Percentiles rank a stretch among this genome's conserved stretches.
These are phyloP conservation scores for Hypolimnas misippus DNA, from an alignment of 2,888 invertebrate genomes.

Conservation along the genomic window DNA sequence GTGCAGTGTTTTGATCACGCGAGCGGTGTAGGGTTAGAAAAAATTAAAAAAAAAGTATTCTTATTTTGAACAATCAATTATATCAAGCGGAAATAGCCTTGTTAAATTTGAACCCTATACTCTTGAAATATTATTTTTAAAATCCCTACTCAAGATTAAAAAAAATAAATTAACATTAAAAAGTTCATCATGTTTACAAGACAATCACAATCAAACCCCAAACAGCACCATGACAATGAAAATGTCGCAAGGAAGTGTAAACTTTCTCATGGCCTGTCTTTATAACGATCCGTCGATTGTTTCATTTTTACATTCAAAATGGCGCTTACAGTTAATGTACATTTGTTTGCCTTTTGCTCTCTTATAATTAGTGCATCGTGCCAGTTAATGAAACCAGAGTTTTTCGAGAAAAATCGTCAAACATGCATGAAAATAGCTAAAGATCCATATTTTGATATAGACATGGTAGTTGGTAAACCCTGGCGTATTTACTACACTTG, in stretches of 20 bases:
- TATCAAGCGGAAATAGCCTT: background rate
- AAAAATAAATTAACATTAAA: background rate
- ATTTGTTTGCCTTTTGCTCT: background rate
- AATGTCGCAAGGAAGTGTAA: slow-evolving; percentile 26
- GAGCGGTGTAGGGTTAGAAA: slow-evolving; percentile 23
- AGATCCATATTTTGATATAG: slow-evolving; percentile 63
- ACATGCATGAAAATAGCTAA: slow-evolving; percentile 52
- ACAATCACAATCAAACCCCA: slow-evolving; percentile 8
- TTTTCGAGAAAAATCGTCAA: slow-evolving; percentile 41
- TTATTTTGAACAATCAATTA: slow-evolving; percentile 21
- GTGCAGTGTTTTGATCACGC: slow-evolving; percentile 52
- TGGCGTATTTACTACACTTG: slow-evolving; percentile 71
- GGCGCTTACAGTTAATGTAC: slow-evolving; percentile 1
- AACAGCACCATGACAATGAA: slow-evolving; percentile 29
- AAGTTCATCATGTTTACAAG: background rate
- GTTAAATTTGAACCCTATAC: background rate
- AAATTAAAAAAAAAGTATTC: slow-evolving; percentile 13
- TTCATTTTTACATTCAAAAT: slow-evolving; percentile 11
- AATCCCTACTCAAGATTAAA: too few relatives aligned
- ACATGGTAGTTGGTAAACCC: slow-evolving; percentile 56
- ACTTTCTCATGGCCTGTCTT: slow-evolving; percentile 35
- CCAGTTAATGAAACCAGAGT: slow-evolving; percentile 28
- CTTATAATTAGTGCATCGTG: background rate
- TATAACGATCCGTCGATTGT: slow-evolving; percentile 23
- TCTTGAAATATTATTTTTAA: too few relatives aligned